Percentiles rank a stretch among this genome's conserved stretches.
Conservation (phyloP, 1,140 invertebrate genomes). For the Trachymyrmex cornetzi region DNA sequence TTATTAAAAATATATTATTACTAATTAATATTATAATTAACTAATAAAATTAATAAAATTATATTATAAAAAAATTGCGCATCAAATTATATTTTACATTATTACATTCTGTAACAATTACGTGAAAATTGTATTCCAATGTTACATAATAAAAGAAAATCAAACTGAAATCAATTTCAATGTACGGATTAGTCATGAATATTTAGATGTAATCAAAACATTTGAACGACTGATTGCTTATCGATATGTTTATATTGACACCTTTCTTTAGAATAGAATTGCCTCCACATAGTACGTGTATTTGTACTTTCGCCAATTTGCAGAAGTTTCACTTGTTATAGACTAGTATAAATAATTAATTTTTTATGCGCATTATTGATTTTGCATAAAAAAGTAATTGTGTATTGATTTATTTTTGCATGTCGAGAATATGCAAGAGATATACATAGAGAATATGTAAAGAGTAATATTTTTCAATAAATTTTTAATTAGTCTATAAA, state of each 20-base stretch:
- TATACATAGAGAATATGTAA: background rate
- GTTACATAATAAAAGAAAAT: background rate
- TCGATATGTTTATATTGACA: conserved; percentile 64
- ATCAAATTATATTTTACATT: background rate
- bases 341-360: conserved; percentile 46
- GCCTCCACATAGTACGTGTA: background rate
- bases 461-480: conserved; percentile 2
- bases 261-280: conserved; percentile 47
- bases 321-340: conserved; percentile 49
- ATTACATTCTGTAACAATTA: background rate
- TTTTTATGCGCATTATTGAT: background rate
- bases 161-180: background rate
- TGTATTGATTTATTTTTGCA: conserved; percentile 13
- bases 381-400: background rate
- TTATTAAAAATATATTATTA: background rate
- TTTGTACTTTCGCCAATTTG: conserved; percentile 43
- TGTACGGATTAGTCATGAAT: background rate
- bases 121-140: background rate
- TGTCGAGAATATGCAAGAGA: background rate
- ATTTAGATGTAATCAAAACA: background rate
- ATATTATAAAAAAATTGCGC: background rate
- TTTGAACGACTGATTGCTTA: background rate
- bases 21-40: background rate
- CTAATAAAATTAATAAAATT: background rate
- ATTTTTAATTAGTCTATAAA: background rate